Evolutionary conservation across 2,113 vertebrate species (phyloP), one percentile per base, ranked within the genome.

Genomic region (Heterotilapia buettikoferi): DNA sequence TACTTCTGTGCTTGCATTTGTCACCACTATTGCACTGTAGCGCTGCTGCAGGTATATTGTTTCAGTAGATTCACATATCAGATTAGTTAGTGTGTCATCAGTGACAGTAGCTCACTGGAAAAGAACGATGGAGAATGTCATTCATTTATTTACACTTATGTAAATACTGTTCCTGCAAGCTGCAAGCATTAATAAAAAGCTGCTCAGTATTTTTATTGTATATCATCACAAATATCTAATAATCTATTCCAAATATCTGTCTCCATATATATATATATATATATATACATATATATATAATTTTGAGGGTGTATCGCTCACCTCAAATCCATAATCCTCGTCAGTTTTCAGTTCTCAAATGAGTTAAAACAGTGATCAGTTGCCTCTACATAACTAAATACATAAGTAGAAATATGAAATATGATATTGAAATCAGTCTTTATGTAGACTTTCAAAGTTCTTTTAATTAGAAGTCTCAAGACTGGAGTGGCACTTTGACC

Each of bases 261-360:
- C 50, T 19, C 16, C n/a, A n/a, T n/a, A n/a, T 7, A 6, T 4
- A 45, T 1, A 16, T 2, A 19, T 5, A 1, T 0, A 54, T 3
- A 7, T 2, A 13, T 4, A 24, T 0, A 56, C 2, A 6, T 2
- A 5, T 2, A 26, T 2, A 9, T 33, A 10, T n/a, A 40, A 21
- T 68, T 68, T 5, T 40, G 6, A 68, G 63, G 11, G 19, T 40
- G 13, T 68, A 14, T 68, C 7, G 3, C n/a, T 21, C 33, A 13
- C 12, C 19, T 40, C 36, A 21, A 43, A 24, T 71, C n/a, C 66
- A 24, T 13, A 43, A 16, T 43, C 38, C 66, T 24, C 3, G 1
- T 43, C n/a, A 71, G 66, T 12, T 24, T 43, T 71, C 66, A 16
- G 66, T 43, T 71, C n/a, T 21, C 66, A 71, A 68, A 68, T 21